A percentile compares a stretch with the other conserved stretches of the same genome.
Conservation (phyloP, 2,888 invertebrate species). For the Eupithecia centaureata region DNA sequence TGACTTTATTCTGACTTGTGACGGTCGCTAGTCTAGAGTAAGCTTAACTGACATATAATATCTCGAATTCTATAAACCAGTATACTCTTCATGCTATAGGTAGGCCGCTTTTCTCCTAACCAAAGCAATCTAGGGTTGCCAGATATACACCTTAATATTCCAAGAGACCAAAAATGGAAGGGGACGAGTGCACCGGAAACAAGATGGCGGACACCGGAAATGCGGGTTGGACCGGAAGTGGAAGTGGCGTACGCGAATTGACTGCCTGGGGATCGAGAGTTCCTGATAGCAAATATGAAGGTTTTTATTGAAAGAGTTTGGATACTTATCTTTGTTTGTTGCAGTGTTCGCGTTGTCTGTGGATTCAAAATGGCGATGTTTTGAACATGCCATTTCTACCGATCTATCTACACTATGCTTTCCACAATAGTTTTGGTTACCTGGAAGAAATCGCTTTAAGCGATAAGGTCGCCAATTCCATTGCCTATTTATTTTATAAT, state of each 20-base stretch:
- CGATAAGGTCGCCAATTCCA: too few species aligned
- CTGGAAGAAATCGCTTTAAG: too few species aligned
- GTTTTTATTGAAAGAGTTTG: slow-evolving; percentile 11
- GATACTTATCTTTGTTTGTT: slow-evolving; percentile 8
- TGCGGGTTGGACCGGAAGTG: slow-evolving; percentile 49
- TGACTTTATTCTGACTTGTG: too few species aligned
- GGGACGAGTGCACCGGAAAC: slow-evolving; percentile 47
- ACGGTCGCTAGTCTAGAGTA: too few species aligned
- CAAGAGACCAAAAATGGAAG: not conserved
- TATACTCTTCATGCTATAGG: too few species aligned
- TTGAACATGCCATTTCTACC: too few species aligned
- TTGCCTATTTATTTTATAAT: too few species aligned
- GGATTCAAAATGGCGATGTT: not conserved
- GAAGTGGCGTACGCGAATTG: slow-evolving; percentile 53
- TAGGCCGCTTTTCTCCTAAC: not conserved
- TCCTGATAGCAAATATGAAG: slow-evolving; percentile 8
- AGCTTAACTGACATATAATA: too few species aligned
- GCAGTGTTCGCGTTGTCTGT: not conserved
- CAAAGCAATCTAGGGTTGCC: not conserved
- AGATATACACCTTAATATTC: slow-evolving; percentile 5
- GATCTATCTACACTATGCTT: too few species aligned
- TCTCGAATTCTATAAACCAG: too few species aligned
- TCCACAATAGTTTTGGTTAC: too few species aligned
- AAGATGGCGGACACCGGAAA: slow-evolving; percentile 53
- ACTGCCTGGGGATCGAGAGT: not conserved